Base-by-base conservation (phyloP, 1,140 invertebrate species). In the Drosophila nigromelanica region DNA sequence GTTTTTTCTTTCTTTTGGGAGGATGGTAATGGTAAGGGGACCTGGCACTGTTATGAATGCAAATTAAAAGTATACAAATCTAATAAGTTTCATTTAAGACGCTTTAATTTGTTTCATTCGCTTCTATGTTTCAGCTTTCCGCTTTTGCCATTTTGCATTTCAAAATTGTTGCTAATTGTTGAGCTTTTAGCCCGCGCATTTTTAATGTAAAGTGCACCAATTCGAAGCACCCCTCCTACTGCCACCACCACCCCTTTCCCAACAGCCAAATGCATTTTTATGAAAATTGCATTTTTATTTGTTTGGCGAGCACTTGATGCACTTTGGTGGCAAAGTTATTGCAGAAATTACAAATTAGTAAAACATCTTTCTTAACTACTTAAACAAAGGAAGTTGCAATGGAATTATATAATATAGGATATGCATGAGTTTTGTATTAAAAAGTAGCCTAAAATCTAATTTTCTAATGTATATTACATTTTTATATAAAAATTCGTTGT, bases 61-160 rank as follows among this genome's bases (percentile, higher is more conserved):
- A 90, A 90, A 90, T 90, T 90, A 90, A 90, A 90, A 90, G 87
- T 90, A 90, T 90, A 90, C 87, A 90, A 90, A 90, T 90, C 81
- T 90, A 90, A 87, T 82, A 90, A 90, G 81, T 90, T 89, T 76
- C 83, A 89, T 89, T 89, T 89, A 89, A 89, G 83, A 89, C 67
- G 79, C 83, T 89, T 87, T 87, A 87, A 87, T 89, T 89, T 87
- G 62, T 50, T 24, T 54, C 64, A 45, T 18, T 68, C 30, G 43
- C 10, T 15, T 35, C 40, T 47, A 30, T 14, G 35, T 35, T 54
- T 30, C 42, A 4, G 69, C 60, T 76, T 63, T 68, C 10, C 64
- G 58, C 40, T 40, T 62, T 69, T 60, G 59, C 78, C 63, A 45
- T 87, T 89, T 86, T 89, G 75, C 82, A 82, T 86, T 78, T 59